Base-by-base conservation (phyloP, 2,888 invertebrate genomes). In the Pammene aurita region DNA sequence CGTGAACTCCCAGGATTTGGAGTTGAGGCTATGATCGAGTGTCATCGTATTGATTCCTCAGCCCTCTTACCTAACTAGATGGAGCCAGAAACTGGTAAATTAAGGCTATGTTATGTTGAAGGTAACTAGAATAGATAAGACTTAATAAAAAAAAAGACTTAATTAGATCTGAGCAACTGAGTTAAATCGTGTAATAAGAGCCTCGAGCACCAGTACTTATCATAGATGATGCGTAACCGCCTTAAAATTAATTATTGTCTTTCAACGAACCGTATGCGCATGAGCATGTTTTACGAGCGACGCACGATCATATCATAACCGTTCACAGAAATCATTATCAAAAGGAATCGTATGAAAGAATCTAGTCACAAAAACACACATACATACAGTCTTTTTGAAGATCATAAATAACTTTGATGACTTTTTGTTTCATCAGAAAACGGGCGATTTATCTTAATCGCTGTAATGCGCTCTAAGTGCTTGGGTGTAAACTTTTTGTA, bases 401-500 rank as follows among this genome's bases (percentile, higher is more conserved):
- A 34, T 60, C 64, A 65, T 69, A 69, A 69, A 69, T 65, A 69
- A 69, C 58, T 64, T 68, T 65, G 69, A 64, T 60, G 69, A 69
- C 69, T 69, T 69, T 69, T 69, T 69, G 64, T 69, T 69, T 69
- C 69, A 65, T 69, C 64, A 58, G 42, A 58, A 26, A 68, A 52
- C 68, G 38, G 60, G 54, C 64, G 60, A 69, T 69, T 69, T 69
- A 69, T 69, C 69, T 69, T 58, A 69, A 69, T 69, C 69, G 54
- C 64, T 16, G 64, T 69, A 69, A 65, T 69, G 69, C 64, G 41
- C 58, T 69, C 58, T 69, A 65, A 69, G 69, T 69, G 69, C 64
- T 69, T 65, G 69, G 64, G 69, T 69, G 69, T 69, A 69, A 67
- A 69, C 69, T 69, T 69, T 65, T 69, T 69, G 69, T 69, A 65